These are phyloP conservation scores for Eupithecia abbreviata DNA, from an alignment of 2,888 invertebrate species.

Conservation along the genomic window DNA sequence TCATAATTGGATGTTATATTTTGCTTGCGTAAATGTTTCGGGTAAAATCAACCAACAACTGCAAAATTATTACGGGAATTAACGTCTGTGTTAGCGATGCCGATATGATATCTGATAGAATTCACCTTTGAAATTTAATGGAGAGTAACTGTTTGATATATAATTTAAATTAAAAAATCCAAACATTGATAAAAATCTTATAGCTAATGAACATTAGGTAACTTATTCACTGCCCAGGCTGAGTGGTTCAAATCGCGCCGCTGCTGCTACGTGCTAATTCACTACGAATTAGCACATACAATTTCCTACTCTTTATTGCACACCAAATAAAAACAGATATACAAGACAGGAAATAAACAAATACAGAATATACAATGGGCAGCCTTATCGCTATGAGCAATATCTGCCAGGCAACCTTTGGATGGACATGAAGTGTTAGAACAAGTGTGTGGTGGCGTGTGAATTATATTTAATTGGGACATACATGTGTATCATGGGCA, in stretches of 20 bases:
- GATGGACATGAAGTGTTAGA: too few species aligned
- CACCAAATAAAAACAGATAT: too few species aligned
- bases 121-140: not conserved
- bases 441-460: too few species aligned
- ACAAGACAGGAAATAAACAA: too few species aligned
- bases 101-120: not conserved
- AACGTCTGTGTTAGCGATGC: too few species aligned
- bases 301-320: too few species aligned
- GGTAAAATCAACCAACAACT: not conserved
- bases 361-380: too few species aligned
- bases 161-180: not conserved
- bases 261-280: not conserved
- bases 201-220: not conserved
- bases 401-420: too few species aligned
- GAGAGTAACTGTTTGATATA: not conserved
- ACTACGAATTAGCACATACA: not conserved
- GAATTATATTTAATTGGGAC: too few species aligned
- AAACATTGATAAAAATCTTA: not conserved
- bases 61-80: not conserved
- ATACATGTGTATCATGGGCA: not conserved
- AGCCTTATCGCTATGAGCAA: too few species aligned
- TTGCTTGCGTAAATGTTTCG: not conserved
- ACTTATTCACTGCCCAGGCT: not conserved
- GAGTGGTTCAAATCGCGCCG: not conserved
- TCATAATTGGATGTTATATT: conserved; percentile 17